Conservation (phyloP, 2,113 vertebrate species). For the Proterorhinus semilunaris region DNA sequence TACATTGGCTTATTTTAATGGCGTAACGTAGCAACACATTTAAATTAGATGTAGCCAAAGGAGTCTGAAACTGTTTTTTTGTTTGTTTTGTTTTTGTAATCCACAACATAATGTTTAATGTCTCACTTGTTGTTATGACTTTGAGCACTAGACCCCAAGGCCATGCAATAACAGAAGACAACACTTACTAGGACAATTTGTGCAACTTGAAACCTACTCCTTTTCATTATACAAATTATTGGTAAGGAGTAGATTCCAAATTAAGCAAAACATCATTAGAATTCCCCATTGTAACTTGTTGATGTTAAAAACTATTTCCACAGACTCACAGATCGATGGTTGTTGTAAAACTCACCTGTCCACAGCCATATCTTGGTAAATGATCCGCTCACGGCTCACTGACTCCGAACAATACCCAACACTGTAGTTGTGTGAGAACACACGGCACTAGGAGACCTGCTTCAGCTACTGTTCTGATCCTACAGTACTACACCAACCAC, state of each 20-base stretch:
- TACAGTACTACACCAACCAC: not conserved
- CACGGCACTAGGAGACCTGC: not conserved
- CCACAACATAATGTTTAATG: no score
- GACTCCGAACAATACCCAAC: conserved; percentile 17
- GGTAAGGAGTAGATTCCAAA: not conserved
- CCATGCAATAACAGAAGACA: no score
- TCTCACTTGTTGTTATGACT: no score
- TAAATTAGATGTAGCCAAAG: no score
- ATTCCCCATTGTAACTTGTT: not conserved
- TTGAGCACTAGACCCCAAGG: no score
- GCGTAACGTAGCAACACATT: no score
- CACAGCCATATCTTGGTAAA: conserved; percentile 38
- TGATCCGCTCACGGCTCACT: conserved; percentile 39
- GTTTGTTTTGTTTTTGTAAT: no score
- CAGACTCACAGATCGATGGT: not conserved
- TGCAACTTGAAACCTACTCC: no score
- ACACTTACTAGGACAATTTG: no score
- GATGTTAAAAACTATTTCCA: conserved; percentile 5
- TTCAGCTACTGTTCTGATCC: conserved; percentile 26
- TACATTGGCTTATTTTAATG: no score
- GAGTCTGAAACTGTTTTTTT: no score
- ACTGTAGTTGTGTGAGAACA: conserved; percentile 15
- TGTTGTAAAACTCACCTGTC: conserved; percentile 61
- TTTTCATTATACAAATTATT: no score
- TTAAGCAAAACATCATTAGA: not conserved